Conservation (phyloP, 2,888 invertebrate species). For the Hedychridium roseum region DNA sequence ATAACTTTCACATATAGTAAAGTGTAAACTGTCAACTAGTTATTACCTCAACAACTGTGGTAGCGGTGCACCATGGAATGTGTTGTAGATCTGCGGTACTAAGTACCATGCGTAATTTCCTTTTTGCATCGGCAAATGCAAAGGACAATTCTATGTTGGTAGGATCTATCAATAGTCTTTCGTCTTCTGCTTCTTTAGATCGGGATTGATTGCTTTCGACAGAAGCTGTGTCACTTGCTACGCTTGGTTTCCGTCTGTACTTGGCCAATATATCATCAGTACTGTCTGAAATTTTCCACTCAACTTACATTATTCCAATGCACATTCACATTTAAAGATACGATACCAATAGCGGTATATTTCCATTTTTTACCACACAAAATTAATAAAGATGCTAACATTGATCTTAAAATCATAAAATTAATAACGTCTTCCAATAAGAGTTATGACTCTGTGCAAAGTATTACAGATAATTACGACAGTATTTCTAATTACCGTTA, state of each 20-base stretch:
- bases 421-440: background rate
- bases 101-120: constrained; percentile 88
- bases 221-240: constrained; percentile 66
- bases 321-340: too few species aligned
- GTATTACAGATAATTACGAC: constrained; percentile 4
- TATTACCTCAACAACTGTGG: too few species aligned
- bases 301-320: too few species aligned
- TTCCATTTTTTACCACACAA: too few species aligned
- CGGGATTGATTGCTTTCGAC: constrained; percentile 60
- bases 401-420: too few species aligned
- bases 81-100: constrained; percentile 86
- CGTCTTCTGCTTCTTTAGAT: constrained; percentile 63
- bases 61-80: constrained; percentile 61
- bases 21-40: too few species aligned
- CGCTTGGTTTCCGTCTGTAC: constrained; percentile 79
- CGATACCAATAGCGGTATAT: too few species aligned
- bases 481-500: too few species aligned
- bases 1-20: too few species aligned
- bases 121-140: constrained; percentile 78
- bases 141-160: constrained; percentile 68
- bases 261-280: constrained; percentile 95
- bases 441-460: background rate
- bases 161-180: constrained; percentile 66
- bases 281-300: constrained; percentile 70
- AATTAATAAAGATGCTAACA: too few species aligned